Base-by-base conservation (phyloP, 2,113 vertebrate genomes). In the Machaerirhynchus nigripectus region DNA sequence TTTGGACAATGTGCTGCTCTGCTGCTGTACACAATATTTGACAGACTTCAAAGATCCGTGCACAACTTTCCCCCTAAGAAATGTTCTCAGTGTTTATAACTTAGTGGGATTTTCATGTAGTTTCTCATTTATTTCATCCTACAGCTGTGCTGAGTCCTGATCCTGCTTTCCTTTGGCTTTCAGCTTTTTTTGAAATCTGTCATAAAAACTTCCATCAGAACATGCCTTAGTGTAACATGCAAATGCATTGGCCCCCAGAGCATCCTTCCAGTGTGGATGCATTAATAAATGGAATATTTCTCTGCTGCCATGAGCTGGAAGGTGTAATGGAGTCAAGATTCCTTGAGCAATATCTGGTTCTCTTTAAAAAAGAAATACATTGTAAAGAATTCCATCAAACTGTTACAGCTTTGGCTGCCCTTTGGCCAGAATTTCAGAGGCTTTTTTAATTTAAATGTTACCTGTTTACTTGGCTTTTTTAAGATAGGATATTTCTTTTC, bases 161-260 rank as follows among this genome's bases (percentile, higher is more conserved):
- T 95, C 86, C 91, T 78, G 86, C 87, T 96, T 80, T 93, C 22
- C 61, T 95, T 94, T 90, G 84, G 90, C 96, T 96, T 68, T 81
- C 94, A 94, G 95, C 93, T 90, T 75, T 83, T 78, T 91, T 70
- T 55, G 82, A 92, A 91, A 75, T 64, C 93, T 47, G 40, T 78
- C 93, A 37, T 97, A 96, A 97, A 97, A 96, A 68, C 94, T 91
- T 90, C 95, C 94, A 97, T 97, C 86, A 55, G 53, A 81, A 63
- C 86, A 61, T 83, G 91, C 95, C 90, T 93, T 61, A 33, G 91
- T 79, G 49, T 23, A 57, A 52, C 94, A 96, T 97, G 97, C 95
- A 97, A 96, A 97, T 93, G 27, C 90, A 80, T 91, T 83, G 87
- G 75, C 78, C 97, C 96, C 96, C 84, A 76, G 95, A 97, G 97